A percentile compares a stretch with the other conserved stretches of the same genome.
These are phyloP conservation scores for Microchrysa polita DNA, from an alignment of 2,888 invertebrate species.

Conservation along the genomic window DNA sequence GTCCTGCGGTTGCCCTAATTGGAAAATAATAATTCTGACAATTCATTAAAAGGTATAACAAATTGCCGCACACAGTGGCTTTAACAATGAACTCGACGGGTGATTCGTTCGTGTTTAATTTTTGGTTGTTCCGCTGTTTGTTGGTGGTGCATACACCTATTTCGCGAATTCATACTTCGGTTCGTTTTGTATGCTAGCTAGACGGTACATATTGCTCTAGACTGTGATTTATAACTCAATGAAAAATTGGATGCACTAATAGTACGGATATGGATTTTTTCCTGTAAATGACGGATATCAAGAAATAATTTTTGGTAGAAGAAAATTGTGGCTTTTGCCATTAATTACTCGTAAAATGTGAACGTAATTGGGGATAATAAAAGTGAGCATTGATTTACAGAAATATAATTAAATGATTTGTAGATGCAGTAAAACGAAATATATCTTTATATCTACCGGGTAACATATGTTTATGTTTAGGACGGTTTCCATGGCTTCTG, in stretches of 20 bases:
- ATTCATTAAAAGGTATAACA: slow-evolving; percentile 40
- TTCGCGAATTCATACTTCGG: slow-evolving; percentile 3
- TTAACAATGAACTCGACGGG: slow-evolving; percentile 20
- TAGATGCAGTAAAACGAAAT: too few relatives aligned
- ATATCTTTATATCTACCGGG: too few relatives aligned
- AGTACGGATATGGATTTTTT: neutral
- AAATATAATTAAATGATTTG: too few relatives aligned
- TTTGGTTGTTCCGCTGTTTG: neutral
- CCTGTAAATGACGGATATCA: too few relatives aligned
- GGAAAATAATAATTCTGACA: slow-evolving; percentile 44
- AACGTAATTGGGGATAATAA: too few relatives aligned
- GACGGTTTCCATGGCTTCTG: too few relatives aligned
- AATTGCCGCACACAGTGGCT: slow-evolving; percentile 27
- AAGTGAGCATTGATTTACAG: too few relatives aligned
- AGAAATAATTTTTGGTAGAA: too few relatives aligned
- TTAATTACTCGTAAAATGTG: too few relatives aligned
- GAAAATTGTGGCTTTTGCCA: too few relatives aligned
- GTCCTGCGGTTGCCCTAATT: slow-evolving; percentile 40
- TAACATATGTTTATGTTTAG: too few relatives aligned
- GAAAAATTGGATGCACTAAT: slow-evolving; percentile 3
- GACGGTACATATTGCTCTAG: slow-evolving; percentile 26
- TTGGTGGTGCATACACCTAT: neutral
- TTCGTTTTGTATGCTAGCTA: neutral
- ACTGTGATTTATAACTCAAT: slow-evolving; percentile 31
- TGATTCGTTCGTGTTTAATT: neutral